Evolutionary conservation across 30 jellyfish, hydroid and myxozoan genomes (phyloP).

Genomic region (Haliclystus octoradiatus): DNA sequence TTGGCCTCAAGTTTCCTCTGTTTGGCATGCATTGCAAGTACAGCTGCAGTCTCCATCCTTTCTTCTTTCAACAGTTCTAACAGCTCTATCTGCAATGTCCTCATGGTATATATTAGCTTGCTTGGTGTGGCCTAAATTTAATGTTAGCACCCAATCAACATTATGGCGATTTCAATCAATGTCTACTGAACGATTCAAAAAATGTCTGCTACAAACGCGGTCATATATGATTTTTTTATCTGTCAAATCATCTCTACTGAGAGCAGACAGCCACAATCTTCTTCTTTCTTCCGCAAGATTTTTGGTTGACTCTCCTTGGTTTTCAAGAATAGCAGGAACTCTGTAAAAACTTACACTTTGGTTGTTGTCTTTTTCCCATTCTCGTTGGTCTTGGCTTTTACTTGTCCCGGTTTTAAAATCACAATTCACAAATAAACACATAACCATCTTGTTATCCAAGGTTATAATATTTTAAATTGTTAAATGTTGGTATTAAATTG

Average conservation of each 20-base stretch:
- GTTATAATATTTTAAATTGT: too few species aligned
- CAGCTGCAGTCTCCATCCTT: too few species aligned
- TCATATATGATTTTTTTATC: slow-evolving; percentile 7
- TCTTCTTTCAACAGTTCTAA: slow-evolving; percentile 11
- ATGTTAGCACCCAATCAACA: slow-evolving; percentile 14
- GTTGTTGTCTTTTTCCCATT: not conserved
- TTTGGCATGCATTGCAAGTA: too few species aligned
- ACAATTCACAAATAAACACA: slow-evolving; percentile 1
- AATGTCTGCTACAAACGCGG: slow-evolving; percentile 24
- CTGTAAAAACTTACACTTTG: not conserved
- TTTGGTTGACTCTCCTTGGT: not conserved
- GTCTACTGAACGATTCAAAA: slow-evolving; percentile 4
- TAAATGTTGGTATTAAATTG: too few species aligned
- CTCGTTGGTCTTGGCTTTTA: not conserved
- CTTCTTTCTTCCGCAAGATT: slow-evolving; percentile 6
- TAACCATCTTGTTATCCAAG: too few species aligned
- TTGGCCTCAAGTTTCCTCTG: too few species aligned
- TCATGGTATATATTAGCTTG: not conserved
- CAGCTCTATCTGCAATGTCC: slow-evolving; percentile 9
- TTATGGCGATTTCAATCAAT: slow-evolving; percentile 13
- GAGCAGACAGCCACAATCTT: slow-evolving; percentile 1
- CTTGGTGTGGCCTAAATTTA: slow-evolving; percentile 9
- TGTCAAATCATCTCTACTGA: slow-evolving; percentile 11
- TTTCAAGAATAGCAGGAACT: not conserved
- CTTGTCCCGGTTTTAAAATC: not conserved